A percentile compares a stretch with the other conserved stretches of the same genome.
phyloP scores from a whole-genome alignment of 2,113 vertebrate species.

The Macaca fascicularis region T2T-MFA8v1.1 NC_088384.1:70005501-70006000 shows the following conservation, averaged over 20 bases:
- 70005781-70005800: conserved; percentile 25
- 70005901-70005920: conserved; percentile 73
- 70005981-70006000: conserved; percentile 12
- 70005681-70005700: conserved; percentile 47
- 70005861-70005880: conserved; percentile 68
- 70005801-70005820: conserved; percentile 33
- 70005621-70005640: background rate
- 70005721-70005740: conserved; percentile 62
- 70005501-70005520: background rate
- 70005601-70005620: background rate
- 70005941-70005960: conserved; percentile 67
- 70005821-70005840: conserved; percentile 62
- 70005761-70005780: conserved; percentile 27
- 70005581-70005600: background rate
- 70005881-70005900: conserved; percentile 78
- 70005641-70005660: background rate
- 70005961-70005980: conserved; percentile 60
- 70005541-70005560: conserved; percentile 44
- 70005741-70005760: conserved; percentile 66
- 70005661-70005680: conserved; percentile 30
- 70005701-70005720: conserved; percentile 51
- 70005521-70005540: background rate
- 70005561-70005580: background rate
- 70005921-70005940: conserved; percentile 64
- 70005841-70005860: conserved; percentile 66